phyloP scores from a whole-genome alignment of 2,113 vertebrate species.

The Atractosteus spatula region DNA sequence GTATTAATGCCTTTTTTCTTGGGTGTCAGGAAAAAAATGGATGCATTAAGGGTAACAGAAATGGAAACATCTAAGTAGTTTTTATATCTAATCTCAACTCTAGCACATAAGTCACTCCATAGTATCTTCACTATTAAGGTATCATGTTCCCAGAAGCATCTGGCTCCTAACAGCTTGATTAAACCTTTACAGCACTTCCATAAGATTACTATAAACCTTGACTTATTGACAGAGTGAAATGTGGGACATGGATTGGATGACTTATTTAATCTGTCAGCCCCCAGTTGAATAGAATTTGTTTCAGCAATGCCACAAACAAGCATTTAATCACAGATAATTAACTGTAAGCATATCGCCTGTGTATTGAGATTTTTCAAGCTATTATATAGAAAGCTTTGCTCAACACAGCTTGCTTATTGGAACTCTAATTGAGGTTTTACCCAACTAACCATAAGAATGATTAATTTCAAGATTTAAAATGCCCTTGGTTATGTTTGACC shows the following conservation, averaged over 20 bases:
- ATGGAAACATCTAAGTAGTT: conserved; percentile 13
- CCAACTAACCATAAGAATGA: conserved; percentile 14
- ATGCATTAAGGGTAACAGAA: background rate
- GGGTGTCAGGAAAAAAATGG: background rate
- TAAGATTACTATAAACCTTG: conserved; percentile 71
- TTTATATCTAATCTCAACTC: conserved; percentile 21
- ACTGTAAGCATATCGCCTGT: conserved; percentile 26
- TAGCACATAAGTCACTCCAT: conserved; percentile 35
- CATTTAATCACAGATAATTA: conserved; percentile 25
- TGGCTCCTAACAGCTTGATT: conserved; percentile 67
- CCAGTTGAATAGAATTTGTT: conserved; percentile 32
- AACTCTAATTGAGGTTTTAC: conserved; percentile 24
- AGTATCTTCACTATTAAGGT: conserved; percentile 47
- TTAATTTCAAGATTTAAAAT: conserved; percentile 4
- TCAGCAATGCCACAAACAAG: conserved; percentile 26
- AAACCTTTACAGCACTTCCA: conserved; percentile 64
- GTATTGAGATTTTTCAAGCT: conserved; percentile 19
- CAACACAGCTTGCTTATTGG: conserved; percentile 16
- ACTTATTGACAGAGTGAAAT: conserved; percentile 79
- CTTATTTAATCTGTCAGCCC: conserved; percentile 56
- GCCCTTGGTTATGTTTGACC: conserved; percentile 17
- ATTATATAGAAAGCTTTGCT: conserved; percentile 18
- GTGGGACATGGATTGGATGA: conserved; percentile 51
- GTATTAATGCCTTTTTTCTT: conserved; percentile 7
- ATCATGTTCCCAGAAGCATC: conserved; percentile 57